phyloP scores from a whole-genome alignment of 1,140 invertebrate species.

The Ips typographus region DNA sequence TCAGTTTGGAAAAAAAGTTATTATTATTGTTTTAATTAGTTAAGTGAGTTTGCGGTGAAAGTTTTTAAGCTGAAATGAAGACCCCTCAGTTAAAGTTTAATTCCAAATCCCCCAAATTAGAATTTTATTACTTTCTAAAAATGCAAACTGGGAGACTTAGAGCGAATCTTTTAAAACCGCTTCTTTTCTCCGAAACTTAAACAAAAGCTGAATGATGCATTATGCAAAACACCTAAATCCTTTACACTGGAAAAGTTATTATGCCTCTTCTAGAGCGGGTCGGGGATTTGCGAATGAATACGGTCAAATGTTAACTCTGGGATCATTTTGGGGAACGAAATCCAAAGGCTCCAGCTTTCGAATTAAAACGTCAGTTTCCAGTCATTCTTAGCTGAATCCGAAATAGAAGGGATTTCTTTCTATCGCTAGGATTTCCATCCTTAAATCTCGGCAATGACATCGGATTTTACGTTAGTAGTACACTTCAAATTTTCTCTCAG shows the following conservation, averaged over 20 bases:
- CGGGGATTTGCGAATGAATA: too few relatives aligned
- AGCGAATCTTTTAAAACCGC: conserved; percentile 5
- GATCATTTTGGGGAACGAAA: not conserved
- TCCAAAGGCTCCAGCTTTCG: not conserved
- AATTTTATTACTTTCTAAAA: not conserved
- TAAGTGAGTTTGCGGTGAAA: not conserved
- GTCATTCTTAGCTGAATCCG: not conserved
- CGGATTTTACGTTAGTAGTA: too few relatives aligned
- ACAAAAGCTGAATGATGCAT: conserved; percentile 23
- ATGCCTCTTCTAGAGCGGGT: conserved; percentile 7
- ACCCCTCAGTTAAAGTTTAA: not conserved
- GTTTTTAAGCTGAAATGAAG: conserved; percentile 5
- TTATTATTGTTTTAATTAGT: not conserved
- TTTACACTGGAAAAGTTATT: conserved; percentile 33
- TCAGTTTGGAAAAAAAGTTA: not conserved
- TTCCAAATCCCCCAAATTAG: conserved; percentile 11
- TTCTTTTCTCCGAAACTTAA: conserved; percentile 19
- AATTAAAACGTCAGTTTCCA: not conserved
- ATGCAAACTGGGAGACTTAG: conserved; percentile 3
- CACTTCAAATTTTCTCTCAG: too few relatives aligned
- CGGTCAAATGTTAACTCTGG: too few relatives aligned
- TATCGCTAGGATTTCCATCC: not conserved
- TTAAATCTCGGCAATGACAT: not conserved
- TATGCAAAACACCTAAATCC: conserved; percentile 32
- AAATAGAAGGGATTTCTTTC: not conserved